Evolutionary conservation across 2,888 invertebrate species (phyloP), one percentile per base, ranked within the genome.

Genomic region (Euplagia quadripunctaria): DNA sequence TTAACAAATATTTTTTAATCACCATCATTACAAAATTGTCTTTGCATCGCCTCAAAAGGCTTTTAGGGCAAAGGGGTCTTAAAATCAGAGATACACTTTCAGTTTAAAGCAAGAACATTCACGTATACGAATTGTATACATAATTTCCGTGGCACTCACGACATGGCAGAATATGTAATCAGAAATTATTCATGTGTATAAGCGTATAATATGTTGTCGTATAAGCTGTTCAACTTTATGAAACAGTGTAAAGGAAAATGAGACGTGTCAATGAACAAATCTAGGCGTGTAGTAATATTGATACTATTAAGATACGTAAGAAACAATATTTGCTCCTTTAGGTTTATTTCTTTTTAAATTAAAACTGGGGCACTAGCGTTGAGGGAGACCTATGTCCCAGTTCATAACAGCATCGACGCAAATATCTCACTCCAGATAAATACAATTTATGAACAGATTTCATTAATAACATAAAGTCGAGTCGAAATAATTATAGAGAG

Each of bases 91-190:
- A 61, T 1, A 51, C 31, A 66, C 11, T 31, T 4, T 61, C 31
- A 61, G 51, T 66, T 51, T 20, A 11, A 5, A 66, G 46, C 16
- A 16, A 14, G 31, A 46, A 66, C 11, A 17, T 49, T 66, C 66
- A 7, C 11, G 41, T 16, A 17, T 70, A 63, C 17, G 67, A 67
- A 41, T 55, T 51, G 17, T 41, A 41, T 52, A 51, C 41, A 17
- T 63, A 70, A 70, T 70, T 63, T 63, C 49, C 63, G 41, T 31
- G 49, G 63, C 69, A 49, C 41, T 63, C 69, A 51, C 70, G 63
- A 64, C n/a, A 51, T 1, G 20, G 12, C 51, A 41, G 70, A 64
- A 70, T 70, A 70, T 70, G 70, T 70, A 70, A 70, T 70, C 61
- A 31, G 61, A 61, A 61, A 61, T 31, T 61, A 61, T 14, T 31